These are phyloP conservation scores for Aurelia sp. DNA, from an alignment of 30 jellyfish, hydroid and myxozoan genomes.

Conservation along the genomic window DNA sequence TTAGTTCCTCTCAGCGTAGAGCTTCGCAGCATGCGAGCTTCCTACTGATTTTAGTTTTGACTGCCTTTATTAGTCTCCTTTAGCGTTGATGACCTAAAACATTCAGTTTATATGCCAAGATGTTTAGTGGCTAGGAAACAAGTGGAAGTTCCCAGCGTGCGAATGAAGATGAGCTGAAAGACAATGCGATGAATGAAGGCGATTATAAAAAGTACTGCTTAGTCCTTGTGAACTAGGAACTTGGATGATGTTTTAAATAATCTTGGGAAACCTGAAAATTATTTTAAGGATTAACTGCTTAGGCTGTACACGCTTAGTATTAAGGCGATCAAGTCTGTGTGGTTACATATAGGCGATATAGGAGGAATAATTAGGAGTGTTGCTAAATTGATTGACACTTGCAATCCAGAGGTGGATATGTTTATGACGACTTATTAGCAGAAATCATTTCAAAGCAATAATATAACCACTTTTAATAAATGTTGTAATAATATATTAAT, in stretches of 20 bases:
- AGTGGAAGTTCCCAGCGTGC: slow-evolving; percentile 43
- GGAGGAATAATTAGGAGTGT: slow-evolving; percentile 64
- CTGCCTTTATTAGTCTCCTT: no score
- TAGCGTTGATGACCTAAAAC: no score
- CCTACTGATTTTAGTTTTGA: no score
- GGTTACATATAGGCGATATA: slow-evolving; percentile 56
- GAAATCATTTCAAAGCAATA: slow-evolving; percentile 57
- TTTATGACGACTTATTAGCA: slow-evolving; percentile 58
- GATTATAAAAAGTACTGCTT: slow-evolving; percentile 40
- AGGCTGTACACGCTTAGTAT: slow-evolving; percentile 57
- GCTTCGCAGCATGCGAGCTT: no score
- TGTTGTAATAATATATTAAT: slow-evolving; percentile 56
- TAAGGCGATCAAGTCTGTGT: slow-evolving; percentile 72
- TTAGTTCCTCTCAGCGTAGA: no score
- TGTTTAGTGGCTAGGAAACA: slow-evolving; percentile 36
- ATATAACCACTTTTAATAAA: slow-evolving; percentile 68
- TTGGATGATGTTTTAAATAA: slow-evolving; percentile 34
- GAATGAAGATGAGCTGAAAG: slow-evolving; percentile 16
- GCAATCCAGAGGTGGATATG: slow-evolving; percentile 61
- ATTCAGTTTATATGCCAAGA: background rate
- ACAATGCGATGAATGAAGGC: slow-evolving; percentile 52
- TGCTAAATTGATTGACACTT: slow-evolving; percentile 48
- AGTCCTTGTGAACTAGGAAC: slow-evolving; percentile 14
- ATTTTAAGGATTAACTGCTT: slow-evolving; percentile 59
- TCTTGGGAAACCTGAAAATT: slow-evolving; percentile 73